Percentiles rank a stretch among this genome's conserved stretches.
Conservation (phyloP, 1,140 invertebrate species). For the Metopolophium dirhodum region DNA sequence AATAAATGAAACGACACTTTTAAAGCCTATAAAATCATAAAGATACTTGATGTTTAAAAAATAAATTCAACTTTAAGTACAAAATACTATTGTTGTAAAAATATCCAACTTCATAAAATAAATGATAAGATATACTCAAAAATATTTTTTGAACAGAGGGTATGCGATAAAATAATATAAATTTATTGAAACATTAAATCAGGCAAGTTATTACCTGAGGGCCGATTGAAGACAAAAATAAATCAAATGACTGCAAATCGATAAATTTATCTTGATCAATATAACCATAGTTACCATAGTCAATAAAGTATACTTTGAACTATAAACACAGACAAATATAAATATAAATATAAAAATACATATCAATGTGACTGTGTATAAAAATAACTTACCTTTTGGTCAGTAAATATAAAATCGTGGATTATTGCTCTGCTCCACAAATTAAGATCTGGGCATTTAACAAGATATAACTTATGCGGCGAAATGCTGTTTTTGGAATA, state of each 20-base stretch:
- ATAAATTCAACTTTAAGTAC: too few species aligned
- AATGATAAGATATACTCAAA: too few species aligned
- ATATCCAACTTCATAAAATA: too few species aligned
- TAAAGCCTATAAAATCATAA: slow-evolving; percentile 43
- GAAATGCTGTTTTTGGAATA: slow-evolving; percentile 39
- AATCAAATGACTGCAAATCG: slow-evolving; percentile 3
- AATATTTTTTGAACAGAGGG: too few species aligned
- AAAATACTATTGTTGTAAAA: too few species aligned
- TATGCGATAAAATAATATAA: background rate
- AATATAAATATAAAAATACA: background rate
- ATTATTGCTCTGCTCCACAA: slow-evolving; percentile 30
- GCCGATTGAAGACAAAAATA: background rate
- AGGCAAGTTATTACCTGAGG: slow-evolving; percentile 33
- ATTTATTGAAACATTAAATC: background rate
- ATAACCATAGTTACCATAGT: slow-evolving; percentile 36
- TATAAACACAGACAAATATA: background rate
- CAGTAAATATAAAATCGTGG: slow-evolving; percentile 38
- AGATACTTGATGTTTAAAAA: background rate
- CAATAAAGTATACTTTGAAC: slow-evolving; percentile 49
- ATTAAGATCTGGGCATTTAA: slow-evolving; percentile 27
- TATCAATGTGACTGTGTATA: background rate
- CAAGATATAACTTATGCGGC: slow-evolving; percentile 37
- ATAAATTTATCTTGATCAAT: slow-evolving; percentile 54
- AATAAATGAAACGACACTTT: slow-evolving; percentile 51
- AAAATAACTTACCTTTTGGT: slow-evolving; percentile 24